Percentiles rank a stretch among this genome's conserved stretches.
These are phyloP conservation scores for Lepidonotus clava DNA, from an alignment of 2,888 invertebrate species.

Conservation along the genomic window DNA sequence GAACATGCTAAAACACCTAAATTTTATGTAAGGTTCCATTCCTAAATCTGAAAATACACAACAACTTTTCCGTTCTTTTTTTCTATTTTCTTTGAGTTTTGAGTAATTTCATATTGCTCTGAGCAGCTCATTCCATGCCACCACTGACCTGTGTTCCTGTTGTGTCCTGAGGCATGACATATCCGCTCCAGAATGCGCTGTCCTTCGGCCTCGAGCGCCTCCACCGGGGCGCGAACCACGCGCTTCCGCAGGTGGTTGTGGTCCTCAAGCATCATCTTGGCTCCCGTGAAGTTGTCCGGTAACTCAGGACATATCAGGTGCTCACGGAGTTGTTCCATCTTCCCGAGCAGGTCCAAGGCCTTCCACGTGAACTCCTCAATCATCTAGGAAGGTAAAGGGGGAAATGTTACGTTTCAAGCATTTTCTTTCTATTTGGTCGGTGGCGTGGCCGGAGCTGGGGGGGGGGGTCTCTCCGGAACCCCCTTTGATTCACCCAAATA, in stretches of 20 bases:
- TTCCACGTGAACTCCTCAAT: constrained; percentile 98
- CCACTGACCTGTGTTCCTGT: constrained; percentile 27
- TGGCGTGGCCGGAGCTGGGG: no score
- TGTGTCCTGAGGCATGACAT: constrained; percentile 66
- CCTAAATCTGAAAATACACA: no score
- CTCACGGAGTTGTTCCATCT: constrained; percentile 95
- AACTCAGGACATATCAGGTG: constrained; percentile 95
- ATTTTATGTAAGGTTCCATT: no score
- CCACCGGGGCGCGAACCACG: constrained; percentile 95
- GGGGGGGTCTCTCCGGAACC: no score
- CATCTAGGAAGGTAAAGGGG: constrained; percentile 82
- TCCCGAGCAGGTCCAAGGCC: constrained; percentile 94
- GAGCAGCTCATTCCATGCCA: no score
- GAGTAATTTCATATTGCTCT: no score
- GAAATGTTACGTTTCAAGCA: neutral
- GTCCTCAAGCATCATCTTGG: constrained; percentile 93
- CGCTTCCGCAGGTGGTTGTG: constrained; percentile 94
- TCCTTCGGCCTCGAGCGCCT: constrained; percentile 94
- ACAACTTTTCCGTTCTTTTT: no score
- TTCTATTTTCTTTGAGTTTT: no score
- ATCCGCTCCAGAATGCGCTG: constrained; percentile 84
- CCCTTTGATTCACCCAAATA: no score
- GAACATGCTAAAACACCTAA: no score
- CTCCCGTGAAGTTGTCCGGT: constrained; percentile 95
- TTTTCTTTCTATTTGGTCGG: no score